Evolutionary conservation across 2,888 invertebrate species (phyloP), one percentile per base, ranked within the genome.

Genomic region (Temnothorax ravouxi): DNA sequence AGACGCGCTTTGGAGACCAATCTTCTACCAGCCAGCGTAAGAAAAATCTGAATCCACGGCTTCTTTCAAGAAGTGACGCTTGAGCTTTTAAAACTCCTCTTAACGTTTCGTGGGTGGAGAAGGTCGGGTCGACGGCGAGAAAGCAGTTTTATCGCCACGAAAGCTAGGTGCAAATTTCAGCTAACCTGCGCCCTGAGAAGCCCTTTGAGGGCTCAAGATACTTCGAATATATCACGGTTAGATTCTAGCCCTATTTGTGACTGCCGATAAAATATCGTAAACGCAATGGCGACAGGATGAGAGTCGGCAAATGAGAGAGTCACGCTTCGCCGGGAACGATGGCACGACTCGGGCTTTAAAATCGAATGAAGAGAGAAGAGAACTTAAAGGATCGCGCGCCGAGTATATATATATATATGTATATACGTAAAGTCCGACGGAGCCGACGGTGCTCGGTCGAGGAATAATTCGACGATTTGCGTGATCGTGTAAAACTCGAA

Each of bases 401-500:
- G 52, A 11, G 18, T 50, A 18, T 54, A 56, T 84, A 86, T 64
- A 56, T 84, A 86, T 74, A 25, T 25, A 25, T 25, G 1, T 25
- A 25, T 25, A 25, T 25, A 25, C 2, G 54, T 74, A 56, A 80
- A 83, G 80, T 41, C 64, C 59, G 83, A 50, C 74, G 82, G 69
- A 62, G 61, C 84, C 86, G 72, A 54, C 79, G 83, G 82, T 84
- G 67, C 80, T 59, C 47, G 47, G 74, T 84, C 54, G 84, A 82
- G 59, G 88, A 89, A 90, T 90, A 90, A 90, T 90, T 89, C 86
- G 86, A 75, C 88, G 88, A 90, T 89, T 89, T 88, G 89, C 88
- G 88, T 88, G 90, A 90, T 89, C 86, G 86, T 29, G 84, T 86
- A 89, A 90, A 87, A 90, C 86, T 80, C 76, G 64, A 61, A 71